Conservation (phyloP, 2,113 vertebrate genomes). For the Glaucidium brasilianum region DNA sequence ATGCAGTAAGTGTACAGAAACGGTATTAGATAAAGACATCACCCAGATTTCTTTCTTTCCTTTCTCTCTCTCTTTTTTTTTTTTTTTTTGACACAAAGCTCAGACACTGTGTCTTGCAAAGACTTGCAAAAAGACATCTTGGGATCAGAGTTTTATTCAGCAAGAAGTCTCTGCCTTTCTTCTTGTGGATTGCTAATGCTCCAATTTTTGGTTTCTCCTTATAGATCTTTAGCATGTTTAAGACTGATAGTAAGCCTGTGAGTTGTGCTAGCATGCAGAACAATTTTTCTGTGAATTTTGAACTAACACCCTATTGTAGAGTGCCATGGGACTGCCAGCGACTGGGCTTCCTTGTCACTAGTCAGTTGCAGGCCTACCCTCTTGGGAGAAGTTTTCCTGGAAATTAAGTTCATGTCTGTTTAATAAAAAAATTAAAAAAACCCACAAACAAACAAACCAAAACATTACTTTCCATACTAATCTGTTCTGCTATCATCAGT, state of each 20-base stretch:
- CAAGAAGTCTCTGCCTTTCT: neutral
- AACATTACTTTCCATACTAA: neutral
- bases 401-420: neutral
- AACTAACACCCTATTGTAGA: neutral
- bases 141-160: neutral
- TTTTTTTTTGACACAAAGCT: neutral
- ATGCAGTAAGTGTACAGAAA: neutral
- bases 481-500: neutral
- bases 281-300: neutral
- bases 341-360: neutral
- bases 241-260: neutral
- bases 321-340: neutral
- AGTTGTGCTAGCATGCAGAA: neutral
- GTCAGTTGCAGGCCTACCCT: neutral
- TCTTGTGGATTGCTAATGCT: neutral
- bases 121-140: neutral
- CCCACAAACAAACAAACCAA: too few relatives aligned
- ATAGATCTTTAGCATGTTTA: neutral
- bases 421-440: neutral
- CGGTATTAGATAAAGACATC: neutral
- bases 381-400: neutral
- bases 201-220: neutral
- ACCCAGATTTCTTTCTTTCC: accelerated
- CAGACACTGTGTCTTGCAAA: neutral
- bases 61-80: too few relatives aligned